Evolutionary conservation across 37 sponge, comb jelly and placozoan species (phyloP), one percentile per base, ranked within the genome.

Genomic region (Beroe ovata): DNA sequence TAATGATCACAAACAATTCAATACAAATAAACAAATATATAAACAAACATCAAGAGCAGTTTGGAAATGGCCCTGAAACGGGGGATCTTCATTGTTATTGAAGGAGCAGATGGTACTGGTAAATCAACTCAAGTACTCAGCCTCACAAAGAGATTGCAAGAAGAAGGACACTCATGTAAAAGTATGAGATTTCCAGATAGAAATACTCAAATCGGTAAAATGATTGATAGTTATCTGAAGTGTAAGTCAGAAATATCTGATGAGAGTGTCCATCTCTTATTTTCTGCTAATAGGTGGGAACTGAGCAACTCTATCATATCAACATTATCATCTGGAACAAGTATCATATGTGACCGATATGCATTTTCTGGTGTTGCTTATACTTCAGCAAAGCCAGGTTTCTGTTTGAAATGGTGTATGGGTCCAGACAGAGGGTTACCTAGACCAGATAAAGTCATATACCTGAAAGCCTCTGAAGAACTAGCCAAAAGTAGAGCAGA

Each of bases 331-430:
- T 77, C 84, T 37, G 84, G 84, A 22, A 77, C 84, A 8, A 77
- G 84, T 36, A 42, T 77, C 42, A 42, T 77, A 40, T 77, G 84
- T 77, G 84, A 77, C 21, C 42, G 84, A 8, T 77, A 77, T 77
- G 84, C 84, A 40, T 77, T 77, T 42, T 77, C 84, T 77, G 84
- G 84, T 77, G 84, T 77, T 39, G 84, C 84, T 22, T 77, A 77
- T 29, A 77, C 84, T 22, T 77, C 84, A 21, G 42, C 84, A 1
- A 77, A 77, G 28, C 84, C 42, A 36, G 84, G 84, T 6, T 77
- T 77, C 47, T 42, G 54, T 42, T 23, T 77, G 23, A 8, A 19
- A 14, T 77, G 84, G 84, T 77, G 84, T 54, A 77, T 77, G 84
- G 54, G 54, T 8, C 84, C 84, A 33, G 84, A 77, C 28, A 42